These are phyloP conservation scores for Scaptomyza montana DNA, from an alignment of 1,140 invertebrate species.

Conservation along the genomic window DNA sequence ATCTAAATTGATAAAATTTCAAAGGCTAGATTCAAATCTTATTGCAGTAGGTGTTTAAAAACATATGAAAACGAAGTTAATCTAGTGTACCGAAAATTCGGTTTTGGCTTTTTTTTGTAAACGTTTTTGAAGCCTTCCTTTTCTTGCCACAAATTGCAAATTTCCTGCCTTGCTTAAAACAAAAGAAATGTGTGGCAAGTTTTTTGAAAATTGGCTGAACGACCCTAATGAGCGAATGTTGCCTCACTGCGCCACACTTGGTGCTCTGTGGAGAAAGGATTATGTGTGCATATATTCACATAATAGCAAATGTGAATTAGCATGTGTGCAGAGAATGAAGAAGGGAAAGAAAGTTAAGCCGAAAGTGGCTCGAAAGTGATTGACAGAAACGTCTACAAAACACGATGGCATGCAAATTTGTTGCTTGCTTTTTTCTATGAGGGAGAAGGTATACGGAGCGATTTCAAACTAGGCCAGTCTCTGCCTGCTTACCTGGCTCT, in stretches of 20 bases:
- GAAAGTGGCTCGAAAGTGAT: conserved; percentile 30
- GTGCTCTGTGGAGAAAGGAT: conserved; percentile 23
- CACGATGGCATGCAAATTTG: conserved; percentile 15
- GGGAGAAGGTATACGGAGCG: not conserved
- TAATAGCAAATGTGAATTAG: not conserved
- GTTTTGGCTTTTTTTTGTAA: no score
- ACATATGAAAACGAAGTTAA: no score
- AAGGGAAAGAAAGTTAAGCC: conserved; percentile 11
- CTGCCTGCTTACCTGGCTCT: conserved; percentile 8
- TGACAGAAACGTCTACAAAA: conserved; percentile 21
- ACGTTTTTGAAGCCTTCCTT: conserved; percentile 10
- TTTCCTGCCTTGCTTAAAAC: conserved; percentile 28
- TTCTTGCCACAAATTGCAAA: conserved; percentile 51
- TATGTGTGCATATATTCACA: conserved; percentile 6
- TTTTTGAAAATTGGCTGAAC: conserved; percentile 51
- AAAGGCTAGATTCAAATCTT: no score
- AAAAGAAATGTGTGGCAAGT: conserved; percentile 45
- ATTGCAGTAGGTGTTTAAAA: no score
- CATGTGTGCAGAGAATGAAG: no score
- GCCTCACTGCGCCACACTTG: conserved; percentile 2
- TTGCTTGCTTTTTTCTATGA: not conserved
- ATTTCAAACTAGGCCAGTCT: not conserved
- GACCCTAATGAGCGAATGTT: conserved; percentile 54
- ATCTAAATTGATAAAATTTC: no score
- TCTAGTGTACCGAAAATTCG: no score